phyloP scores from a whole-genome alignment of 2,797 vertebrate species.

The Tenualosa thibaudeaui region DNA sequence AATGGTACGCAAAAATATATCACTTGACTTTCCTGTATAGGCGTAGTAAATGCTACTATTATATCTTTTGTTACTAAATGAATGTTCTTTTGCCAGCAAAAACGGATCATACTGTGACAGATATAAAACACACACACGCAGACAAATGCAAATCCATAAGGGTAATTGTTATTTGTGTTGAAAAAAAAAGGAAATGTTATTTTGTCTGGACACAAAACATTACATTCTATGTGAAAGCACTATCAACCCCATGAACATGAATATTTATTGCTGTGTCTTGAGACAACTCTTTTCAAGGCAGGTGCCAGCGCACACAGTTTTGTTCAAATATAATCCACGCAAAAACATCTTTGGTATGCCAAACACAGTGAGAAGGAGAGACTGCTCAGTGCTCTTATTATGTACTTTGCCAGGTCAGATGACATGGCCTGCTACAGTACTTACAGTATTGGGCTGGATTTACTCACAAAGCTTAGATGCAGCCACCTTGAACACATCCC shows the following conservation, averaged over 20 bases:
- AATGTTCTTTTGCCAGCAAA: conserved; percentile 86
- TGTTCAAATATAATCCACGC: conserved; percentile 50
- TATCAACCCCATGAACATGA: conserved; percentile 63
- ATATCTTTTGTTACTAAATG: conserved; percentile 73
- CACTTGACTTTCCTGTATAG: conserved; percentile 76
- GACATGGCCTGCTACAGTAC: conserved; percentile 2
- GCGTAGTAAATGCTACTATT: conserved; percentile 75
- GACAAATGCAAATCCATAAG: conserved; percentile 67
- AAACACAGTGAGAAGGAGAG: conserved; percentile 54
- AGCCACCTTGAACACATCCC: neutral
- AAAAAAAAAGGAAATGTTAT: conserved; percentile 52
- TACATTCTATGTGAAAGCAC: conserved; percentile 77
- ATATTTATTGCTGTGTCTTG: conserved; percentile 61
- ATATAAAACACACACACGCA: conserved; percentile 66
- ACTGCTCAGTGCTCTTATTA: neutral
- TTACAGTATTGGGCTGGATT: neutral
- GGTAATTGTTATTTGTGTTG: conserved; percentile 65
- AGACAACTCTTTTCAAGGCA: conserved; percentile 41
- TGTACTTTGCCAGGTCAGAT: conserved; percentile 6
- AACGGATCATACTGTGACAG: conserved; percentile 73
- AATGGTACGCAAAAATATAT: conserved; percentile 83
- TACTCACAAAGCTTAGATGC: neutral
- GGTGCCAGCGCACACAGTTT: conserved; percentile 58
- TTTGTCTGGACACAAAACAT: conserved; percentile 64
- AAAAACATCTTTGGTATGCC: conserved; percentile 78